These are phyloP conservation scores for Poecilia latipinna DNA, from an alignment of 2,113 vertebrate species.

Conservation along the genomic window DNA sequence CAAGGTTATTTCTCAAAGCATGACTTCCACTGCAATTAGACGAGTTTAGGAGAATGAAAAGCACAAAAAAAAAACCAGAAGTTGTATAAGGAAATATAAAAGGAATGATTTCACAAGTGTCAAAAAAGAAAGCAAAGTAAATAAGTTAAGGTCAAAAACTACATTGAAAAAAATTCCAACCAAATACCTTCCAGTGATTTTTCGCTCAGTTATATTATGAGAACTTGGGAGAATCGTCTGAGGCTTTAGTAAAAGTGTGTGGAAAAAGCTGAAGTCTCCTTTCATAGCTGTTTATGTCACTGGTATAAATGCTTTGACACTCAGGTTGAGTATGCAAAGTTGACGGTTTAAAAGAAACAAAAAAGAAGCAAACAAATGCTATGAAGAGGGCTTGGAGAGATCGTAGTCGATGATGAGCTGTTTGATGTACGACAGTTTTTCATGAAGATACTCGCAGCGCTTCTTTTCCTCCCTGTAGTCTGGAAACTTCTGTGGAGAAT, in stretches of 20 bases:
- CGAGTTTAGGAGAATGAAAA: background rate
- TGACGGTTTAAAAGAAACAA: background rate
- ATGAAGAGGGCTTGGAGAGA: constrained; percentile 53
- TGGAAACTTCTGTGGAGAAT: constrained; percentile 80
- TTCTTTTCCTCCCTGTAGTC: constrained; percentile 86
- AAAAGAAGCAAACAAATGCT: constrained; percentile 35
- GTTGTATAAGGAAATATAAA: background rate
- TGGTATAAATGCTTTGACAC: constrained; percentile 18
- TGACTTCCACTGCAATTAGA: background rate
- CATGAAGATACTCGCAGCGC: constrained; percentile 85
- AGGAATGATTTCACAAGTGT: constrained; percentile 14
- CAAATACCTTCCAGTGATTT: constrained; percentile 13
- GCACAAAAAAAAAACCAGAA: background rate
- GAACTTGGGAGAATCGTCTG: constrained; percentile 1
- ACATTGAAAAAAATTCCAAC: constrained; percentile 14
- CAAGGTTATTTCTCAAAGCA: background rate
- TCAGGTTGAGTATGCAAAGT: background rate
- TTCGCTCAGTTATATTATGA: background rate
- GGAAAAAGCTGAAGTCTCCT: background rate
- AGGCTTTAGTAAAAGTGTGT: constrained; percentile 8
- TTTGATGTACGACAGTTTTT: constrained; percentile 89
- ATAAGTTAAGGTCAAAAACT: constrained; percentile 21
- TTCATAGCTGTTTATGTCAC: constrained; percentile 9
- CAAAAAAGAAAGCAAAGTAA: constrained; percentile 1
- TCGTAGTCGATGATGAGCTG: constrained; percentile 85